phyloP scores from a whole-genome alignment of 2,113 vertebrate species.

The Cavia porcellus region DNA sequence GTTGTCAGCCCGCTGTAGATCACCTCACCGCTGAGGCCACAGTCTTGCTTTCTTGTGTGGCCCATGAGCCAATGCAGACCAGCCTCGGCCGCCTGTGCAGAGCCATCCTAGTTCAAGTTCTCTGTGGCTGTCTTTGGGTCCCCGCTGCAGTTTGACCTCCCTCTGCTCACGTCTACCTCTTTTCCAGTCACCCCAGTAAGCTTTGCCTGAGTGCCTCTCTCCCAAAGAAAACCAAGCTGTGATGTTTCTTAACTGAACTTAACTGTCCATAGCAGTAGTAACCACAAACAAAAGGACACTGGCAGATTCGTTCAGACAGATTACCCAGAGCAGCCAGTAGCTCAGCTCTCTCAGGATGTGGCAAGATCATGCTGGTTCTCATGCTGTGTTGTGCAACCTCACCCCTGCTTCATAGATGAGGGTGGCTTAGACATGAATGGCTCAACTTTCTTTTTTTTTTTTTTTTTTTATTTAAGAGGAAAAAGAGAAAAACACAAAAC shows the following conservation, averaged over 20 bases:
- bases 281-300: rapidly evolving
- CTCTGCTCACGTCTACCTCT: too few species aligned
- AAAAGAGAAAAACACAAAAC: too few species aligned
- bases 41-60: too few species aligned
- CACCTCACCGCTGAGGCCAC: neutral
- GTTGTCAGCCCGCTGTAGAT: neutral
- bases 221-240: neutral
- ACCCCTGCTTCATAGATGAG: neutral
- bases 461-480: too few species aligned
- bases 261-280: rapidly evolving
- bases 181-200: too few species aligned
- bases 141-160: neutral
- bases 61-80: neutral
- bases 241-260: rapidly evolving
- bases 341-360: neutral
- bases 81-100: neutral
- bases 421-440: neutral
- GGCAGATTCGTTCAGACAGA: neutral
- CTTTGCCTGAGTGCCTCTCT: neutral
- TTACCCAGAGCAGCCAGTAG: rapidly evolving
- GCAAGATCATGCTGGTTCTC: rapidly evolving
- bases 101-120: neutral
- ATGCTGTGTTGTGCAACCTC: neutral
- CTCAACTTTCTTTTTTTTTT: neutral
- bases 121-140: neutral